Base-by-base conservation (phyloP, 23 tunicate genomes). In the Oikopleura dioica region DNA sequence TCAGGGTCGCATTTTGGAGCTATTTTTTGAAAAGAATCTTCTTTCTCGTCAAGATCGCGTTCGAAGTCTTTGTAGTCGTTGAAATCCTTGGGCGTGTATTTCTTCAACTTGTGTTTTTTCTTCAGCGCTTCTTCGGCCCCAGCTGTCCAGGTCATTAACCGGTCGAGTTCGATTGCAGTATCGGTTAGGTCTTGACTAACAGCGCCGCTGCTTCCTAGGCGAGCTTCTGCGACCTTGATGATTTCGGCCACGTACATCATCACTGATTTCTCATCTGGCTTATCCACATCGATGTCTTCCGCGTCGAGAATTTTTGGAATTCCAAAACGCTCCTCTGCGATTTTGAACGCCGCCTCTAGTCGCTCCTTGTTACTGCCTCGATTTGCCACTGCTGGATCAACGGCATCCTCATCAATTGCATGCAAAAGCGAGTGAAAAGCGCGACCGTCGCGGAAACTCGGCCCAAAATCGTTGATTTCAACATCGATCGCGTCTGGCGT, bases 201-300 rank as follows among this genome's bases (percentile, higher is more conserved):
- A 9, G 59, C 24, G 4, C 24, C 26, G 51, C 51, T 75, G 4
- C 59, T 31, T 75, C 26, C 51, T 59, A 5, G 2, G 21, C 77
- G 50, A 2, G 77, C 77, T 75, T 75, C 51, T 4, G 63, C 38
- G 9, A 80, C 50, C 33, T 80, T 84, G 32, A 94, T 94, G 67
- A 94, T 86, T 79, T 94, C 95, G 16, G 99, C 99, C 0, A 94
- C 99, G 76, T 94, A 94, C 51, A 94, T 94, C 99, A 94, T 94
- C 36, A 94, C 84, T n/a, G 99, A 94, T 75, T 94, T 94, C 67
- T 86, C 95, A 77, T 94, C 99, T 1, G 99, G 99, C 69, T 86
- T 76, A 1, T 94, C 99, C 51, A 86, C 99, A 67, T 94, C 99
- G 4, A 94, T 84, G 79, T 94, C 99, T 94, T 63, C 72, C 5